Evolutionary conservation across 2,797 vertebrate genomes (phyloP).

Genomic region (Lagorchestes hirsutus): DNA sequence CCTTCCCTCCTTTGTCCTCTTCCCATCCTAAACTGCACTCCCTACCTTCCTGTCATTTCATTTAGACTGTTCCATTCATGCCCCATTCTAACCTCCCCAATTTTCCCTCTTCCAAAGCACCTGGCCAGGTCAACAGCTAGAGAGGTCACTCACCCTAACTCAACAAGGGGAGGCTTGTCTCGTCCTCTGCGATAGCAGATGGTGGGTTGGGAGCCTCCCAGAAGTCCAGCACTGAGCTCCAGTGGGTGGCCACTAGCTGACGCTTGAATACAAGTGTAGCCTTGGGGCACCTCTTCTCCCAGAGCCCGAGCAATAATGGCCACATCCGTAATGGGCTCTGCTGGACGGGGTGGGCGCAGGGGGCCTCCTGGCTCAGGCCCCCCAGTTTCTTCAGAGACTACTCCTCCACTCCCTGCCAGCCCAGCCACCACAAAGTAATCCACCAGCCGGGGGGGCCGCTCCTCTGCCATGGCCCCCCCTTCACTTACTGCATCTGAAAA

Average conservation of each 20-base stretch:
- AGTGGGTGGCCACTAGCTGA: constrained; percentile 92
- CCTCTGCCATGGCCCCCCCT: constrained; percentile 91
- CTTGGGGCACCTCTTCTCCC: constrained; percentile 95
- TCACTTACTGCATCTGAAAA: constrained; percentile 82
- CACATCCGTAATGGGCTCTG: constrained; percentile 93
- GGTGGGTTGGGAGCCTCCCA: constrained; percentile 95
- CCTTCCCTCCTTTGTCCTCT: neutral
- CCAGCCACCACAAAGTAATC: constrained; percentile 98
- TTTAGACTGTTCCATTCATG: neutral
- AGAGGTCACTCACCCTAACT: constrained; percentile 91
- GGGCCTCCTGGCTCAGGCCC: constrained; percentile 86
- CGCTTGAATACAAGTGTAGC: constrained; percentile 96
- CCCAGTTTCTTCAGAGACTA: constrained; percentile 86
- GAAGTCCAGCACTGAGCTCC: constrained; percentile 93
- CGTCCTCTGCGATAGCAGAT: constrained; percentile 94
- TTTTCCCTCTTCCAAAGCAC: neutral
- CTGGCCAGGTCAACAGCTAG: neutral
- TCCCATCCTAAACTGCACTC: neutral
- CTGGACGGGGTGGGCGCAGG: constrained; percentile 85
- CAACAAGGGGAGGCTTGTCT: constrained; percentile 93
- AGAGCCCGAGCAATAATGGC: constrained; percentile 92
- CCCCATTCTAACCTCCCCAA: neutral
- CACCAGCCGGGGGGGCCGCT: constrained; percentile 95
- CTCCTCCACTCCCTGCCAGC: constrained; percentile 82
- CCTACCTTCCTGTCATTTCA: neutral